Conservation (phyloP, 2,797 vertebrate genomes). For the Pangasius sanitwongsei region DNA sequence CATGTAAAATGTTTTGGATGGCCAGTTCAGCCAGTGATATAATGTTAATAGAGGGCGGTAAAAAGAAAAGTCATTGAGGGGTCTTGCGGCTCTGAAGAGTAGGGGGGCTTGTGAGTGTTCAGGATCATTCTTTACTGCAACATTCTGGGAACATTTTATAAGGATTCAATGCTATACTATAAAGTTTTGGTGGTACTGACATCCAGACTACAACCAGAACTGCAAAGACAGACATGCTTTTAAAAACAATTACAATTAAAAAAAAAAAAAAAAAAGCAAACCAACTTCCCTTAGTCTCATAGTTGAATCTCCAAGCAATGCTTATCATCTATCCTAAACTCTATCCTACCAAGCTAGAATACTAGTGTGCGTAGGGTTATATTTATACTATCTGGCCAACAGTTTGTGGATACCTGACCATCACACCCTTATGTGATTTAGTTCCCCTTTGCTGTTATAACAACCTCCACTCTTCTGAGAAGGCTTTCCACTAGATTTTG, state of each 20-base stretch:
- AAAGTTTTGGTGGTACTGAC: neutral
- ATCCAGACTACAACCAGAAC: neutral
- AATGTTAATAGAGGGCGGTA: neutral
- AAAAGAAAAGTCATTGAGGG: neutral
- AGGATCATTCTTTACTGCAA: neutral
- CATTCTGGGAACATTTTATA: neutral
- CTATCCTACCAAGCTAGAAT: neutral
- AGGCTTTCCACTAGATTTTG: neutral
- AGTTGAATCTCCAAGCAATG: neutral
- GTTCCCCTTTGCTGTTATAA: neutral
- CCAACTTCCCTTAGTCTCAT: too few relatives aligned
- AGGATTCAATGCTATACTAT: neutral
- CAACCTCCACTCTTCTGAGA: neutral
- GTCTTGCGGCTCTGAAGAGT: neutral
- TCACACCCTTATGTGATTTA: neutral
- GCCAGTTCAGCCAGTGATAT: neutral
- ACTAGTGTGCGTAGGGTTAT: neutral
- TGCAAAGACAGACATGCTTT: neutral
- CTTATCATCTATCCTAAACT: neutral
- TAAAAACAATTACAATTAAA: neutral
- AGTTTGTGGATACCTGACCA: neutral
- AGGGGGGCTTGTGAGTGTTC: neutral
- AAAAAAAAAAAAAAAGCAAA: too few relatives aligned
- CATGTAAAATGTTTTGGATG: neutral
- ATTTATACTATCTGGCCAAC: neutral